phyloP scores from a whole-genome alignment of 2,888 invertebrate genomes.

The Himalopsyche anomala region DNA sequence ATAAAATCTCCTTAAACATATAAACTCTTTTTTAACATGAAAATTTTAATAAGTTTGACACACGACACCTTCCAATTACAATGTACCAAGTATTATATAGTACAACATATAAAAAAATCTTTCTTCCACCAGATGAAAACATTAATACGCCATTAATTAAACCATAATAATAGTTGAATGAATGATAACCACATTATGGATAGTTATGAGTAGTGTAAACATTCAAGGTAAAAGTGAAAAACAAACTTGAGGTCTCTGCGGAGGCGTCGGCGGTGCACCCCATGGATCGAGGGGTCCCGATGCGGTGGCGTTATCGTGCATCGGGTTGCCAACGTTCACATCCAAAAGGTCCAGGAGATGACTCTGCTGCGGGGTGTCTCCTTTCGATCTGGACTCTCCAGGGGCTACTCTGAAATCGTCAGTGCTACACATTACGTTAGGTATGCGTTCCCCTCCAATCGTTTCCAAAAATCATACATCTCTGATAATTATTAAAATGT shows the following conservation, averaged over 20 bases:
- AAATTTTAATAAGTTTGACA: too few relatives aligned
- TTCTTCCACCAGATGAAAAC: too few relatives aligned
- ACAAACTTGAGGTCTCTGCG: slow-evolving; percentile 77
- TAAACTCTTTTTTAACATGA: too few relatives aligned
- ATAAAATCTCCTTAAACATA: too few relatives aligned
- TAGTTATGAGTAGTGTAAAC: background rate
- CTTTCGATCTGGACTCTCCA: slow-evolving; percentile 49
- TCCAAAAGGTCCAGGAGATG: slow-evolving; percentile 91
- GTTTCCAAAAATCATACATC: background rate
- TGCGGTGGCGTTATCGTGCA: slow-evolving; percentile 74
- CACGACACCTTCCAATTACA: too few relatives aligned
- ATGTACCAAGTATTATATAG: too few relatives aligned
- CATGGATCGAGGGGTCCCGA: slow-evolving; percentile 81
- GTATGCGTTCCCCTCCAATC: background rate
- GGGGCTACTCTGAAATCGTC: slow-evolving; percentile 54
- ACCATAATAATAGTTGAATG: too few relatives aligned
- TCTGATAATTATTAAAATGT: too few relatives aligned
- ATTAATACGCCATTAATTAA: background rate
- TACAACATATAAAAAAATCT: too few relatives aligned
- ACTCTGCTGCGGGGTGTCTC: slow-evolving; percentile 75
- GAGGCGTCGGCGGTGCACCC: slow-evolving; percentile 80
- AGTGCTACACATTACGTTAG: slow-evolving; percentile 12
- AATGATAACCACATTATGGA: background rate
- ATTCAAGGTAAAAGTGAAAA: background rate
- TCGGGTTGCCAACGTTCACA: slow-evolving; percentile 83